phyloP scores from a whole-genome alignment of 2,113 vertebrate species.

The Oceanodroma tethys region DNA sequence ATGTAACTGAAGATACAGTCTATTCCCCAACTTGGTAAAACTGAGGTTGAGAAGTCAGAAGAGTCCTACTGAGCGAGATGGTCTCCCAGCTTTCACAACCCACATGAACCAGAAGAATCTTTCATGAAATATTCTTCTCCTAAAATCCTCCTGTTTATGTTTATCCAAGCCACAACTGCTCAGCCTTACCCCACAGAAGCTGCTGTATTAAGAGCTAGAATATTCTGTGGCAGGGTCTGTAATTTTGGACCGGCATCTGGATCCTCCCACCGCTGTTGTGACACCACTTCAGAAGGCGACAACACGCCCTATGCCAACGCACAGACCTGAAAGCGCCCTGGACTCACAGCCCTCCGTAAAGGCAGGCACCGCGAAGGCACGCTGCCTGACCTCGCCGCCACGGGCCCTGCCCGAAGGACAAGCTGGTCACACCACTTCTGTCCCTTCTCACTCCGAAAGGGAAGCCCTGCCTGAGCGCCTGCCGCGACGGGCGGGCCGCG shows the following conservation, averaged over 20 bases:
- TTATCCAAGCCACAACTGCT: not conserved
- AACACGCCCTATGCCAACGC: fast-evolving
- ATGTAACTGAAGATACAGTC: fast-evolving
- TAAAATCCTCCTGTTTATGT: not conserved
- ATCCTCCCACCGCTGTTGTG: fast-evolving
- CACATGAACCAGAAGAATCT: not conserved
- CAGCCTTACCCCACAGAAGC: not conserved
- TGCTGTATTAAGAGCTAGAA: fast-evolving
- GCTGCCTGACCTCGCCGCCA: not conserved
- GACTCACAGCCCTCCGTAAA: fast-evolving
- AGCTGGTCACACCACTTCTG: fast-evolving
- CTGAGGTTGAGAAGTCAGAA: not conserved
- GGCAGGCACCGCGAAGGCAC: fast-evolving
- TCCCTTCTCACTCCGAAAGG: fast-evolving
- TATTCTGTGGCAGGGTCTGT: fast-evolving
- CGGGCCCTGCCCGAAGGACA: not conserved
- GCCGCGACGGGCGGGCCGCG: not conserved
- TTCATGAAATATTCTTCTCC: fast-evolving
- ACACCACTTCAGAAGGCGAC: not conserved
- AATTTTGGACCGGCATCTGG: fast-evolving
- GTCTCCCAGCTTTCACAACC: no score
- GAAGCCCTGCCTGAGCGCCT: not conserved
- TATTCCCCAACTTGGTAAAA: not conserved
- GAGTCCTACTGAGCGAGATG: fast-evolving
- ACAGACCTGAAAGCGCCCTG: fast-evolving